Base-by-base conservation (phyloP, 1,140 invertebrate species). In the Araneus ventricosus region DNA sequence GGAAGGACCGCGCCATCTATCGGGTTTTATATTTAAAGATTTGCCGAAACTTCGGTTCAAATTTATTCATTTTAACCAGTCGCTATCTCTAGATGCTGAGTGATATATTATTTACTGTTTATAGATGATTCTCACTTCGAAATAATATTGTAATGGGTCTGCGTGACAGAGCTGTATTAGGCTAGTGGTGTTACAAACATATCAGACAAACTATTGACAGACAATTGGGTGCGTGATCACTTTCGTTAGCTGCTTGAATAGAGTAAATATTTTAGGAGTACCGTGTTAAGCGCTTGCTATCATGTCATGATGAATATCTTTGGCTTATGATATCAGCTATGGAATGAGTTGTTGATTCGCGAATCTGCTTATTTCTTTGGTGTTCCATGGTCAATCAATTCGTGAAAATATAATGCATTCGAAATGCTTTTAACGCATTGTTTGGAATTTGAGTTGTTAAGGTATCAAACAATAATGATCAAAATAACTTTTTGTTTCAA, bases 91-190 rank as follows among this genome's bases (percentile, higher is more conserved):
- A 75, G 70, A 63, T 63, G 34, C 22, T 27, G 39, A 75, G 34
- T 70, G 63, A 88, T 88, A 37, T 88, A 88, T 88, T 88, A 88
- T 88, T 88, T 41, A 88, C 59, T 88, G 61, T 70, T 88, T 88
- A 88, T 63, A 88, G 37, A 75, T 75, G 37, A 88, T 61, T 87
- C 61, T 86, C 45, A 30, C 22, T 34, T 88, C 87, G 61, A 67
- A 88, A 37, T 45, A 88, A 67, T 88, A 87, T 61, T 63, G 57
- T 87, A 63, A 87, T 87, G 20, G 57, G 14, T 22, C 30, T 41
- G 39, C 87, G 87, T 88, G 87, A 75, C 87, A 20, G 34, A 67
- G 45, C 22, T 3, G 24, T 63, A 88, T 88, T 88, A 88, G 63
- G 61, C n/a, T 8, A 7, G 6, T 70, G 59, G 59, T 87, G 59